Base-by-base conservation (phyloP, 2,113 vertebrate genomes). In the Epinephelus fuscoguttatus region DNA sequence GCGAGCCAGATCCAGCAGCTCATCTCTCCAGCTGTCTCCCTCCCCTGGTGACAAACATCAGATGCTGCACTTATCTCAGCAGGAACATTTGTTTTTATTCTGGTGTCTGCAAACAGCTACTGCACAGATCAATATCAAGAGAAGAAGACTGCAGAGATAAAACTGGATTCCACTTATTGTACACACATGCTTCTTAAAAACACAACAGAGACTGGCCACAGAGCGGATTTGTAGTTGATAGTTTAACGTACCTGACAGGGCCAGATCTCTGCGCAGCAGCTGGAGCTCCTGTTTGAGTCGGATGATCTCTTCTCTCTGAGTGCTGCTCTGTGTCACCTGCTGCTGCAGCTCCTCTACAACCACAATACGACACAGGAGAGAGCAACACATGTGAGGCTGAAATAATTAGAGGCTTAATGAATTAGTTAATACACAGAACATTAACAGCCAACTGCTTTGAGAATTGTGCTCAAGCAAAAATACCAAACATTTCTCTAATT, bases 231-330 rank as follows among this genome's bases (percentile, higher is more conserved):
- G 33, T 37, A 37, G 6, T 37, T 37, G 5, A 37, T 37, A 37
- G 33, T 37, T 37, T 21, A 33, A 4, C 4, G 88, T 83, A 98
- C 97, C 97, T 42, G 88, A 81, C 70, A 96, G 81, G 0, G 85
- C 6, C 10, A 97, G 81, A 47, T 98, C 96, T 45, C 91, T 94
- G 21, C 86, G 94, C 30, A 98, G 91, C 75, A 91, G 94, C 84
- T 91, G 88, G 0, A 96, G 96, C 90, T 99, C 96, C 74, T 97
- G 95, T 80, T 95, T 97, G 80, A 99, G 96, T 5, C 94, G 94
- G 85, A 96, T 94, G 61, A 98, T 95, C 90, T 97, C 96, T 78
- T 98, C 96, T 56, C 96, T 94, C 73, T 97, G 96, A 5, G 89
- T 93, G 23, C 94, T 97, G 85, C 95, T 97, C 89, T 97, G 97